A percentile compares a stretch with the other conserved stretches of the same genome.
Evolutionary conservation across 1,140 invertebrate genomes (phyloP).

Genomic region (Drosophila obscura): DNA sequence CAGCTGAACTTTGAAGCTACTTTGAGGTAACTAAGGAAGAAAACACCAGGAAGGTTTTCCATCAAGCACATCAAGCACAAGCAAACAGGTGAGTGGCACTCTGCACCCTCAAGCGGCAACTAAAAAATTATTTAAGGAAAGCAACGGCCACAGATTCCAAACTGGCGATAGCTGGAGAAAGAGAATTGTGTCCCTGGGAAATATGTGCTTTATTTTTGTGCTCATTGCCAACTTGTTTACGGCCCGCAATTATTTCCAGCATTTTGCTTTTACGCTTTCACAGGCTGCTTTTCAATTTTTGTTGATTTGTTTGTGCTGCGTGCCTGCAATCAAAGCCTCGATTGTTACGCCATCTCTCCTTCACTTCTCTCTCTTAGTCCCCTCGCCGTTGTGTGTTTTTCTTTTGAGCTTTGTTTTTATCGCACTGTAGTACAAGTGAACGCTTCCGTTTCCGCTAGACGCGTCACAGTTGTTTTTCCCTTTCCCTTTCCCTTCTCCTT

Average conservation of each 20-base stretch:
- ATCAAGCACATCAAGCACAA: too few species aligned
- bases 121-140: too few species aligned
- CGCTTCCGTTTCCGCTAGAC: conserved; percentile 68
- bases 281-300: conserved; percentile 59
- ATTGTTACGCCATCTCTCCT: conserved; percentile 51
- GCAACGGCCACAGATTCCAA: too few species aligned
- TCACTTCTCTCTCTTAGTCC: not conserved
- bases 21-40: too few species aligned
- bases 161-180: too few species aligned
- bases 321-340: conserved; percentile 63
- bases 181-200: too few species aligned
- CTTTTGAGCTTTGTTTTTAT: conserved; percentile 63
- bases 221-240: conserved; percentile 54
- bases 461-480: conserved; percentile 30
- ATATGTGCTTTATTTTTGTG: conserved; percentile 1
- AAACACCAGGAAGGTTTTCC: too few species aligned
- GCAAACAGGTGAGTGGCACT: too few species aligned
- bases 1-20: too few species aligned
- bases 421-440: conserved; percentile 57
- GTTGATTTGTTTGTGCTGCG: conserved; percentile 65
- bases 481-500: not conserved
- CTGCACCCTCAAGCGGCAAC: too few species aligned
- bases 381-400: conserved; percentile 1
- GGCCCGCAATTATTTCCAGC: conserved; percentile 73
- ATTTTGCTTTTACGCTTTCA: conserved; percentile 64